Conservation (phyloP, 2,113 vertebrate genomes). For the Bungarus multicinctus region DNA sequence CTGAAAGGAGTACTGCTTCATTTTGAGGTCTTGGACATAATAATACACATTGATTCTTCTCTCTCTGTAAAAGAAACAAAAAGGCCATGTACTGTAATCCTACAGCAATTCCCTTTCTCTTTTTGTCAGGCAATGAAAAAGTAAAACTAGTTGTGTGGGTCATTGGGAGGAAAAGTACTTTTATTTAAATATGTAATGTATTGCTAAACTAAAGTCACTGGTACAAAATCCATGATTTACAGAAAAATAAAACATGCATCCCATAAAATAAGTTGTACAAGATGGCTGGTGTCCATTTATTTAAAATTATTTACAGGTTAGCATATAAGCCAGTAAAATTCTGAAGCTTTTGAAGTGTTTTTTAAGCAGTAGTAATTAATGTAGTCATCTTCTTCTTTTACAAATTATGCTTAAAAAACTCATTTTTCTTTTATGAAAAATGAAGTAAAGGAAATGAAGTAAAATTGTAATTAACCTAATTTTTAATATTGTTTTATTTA, state of each 20-base stretch:
- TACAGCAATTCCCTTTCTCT: no score
- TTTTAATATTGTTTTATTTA: background rate
- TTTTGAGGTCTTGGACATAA: background rate
- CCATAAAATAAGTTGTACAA: background rate
- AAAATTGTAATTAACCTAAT: background rate
- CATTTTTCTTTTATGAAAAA: background rate
- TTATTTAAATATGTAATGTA: background rate
- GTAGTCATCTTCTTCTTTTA: background rate
- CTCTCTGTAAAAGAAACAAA: background rate
- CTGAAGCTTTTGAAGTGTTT: background rate
- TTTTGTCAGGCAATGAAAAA: background rate
- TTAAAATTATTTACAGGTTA: background rate
- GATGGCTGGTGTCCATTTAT: background rate
- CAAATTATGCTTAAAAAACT: background rate
- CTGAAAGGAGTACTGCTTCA: background rate
- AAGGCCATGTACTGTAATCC: no score
- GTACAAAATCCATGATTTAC: background rate
- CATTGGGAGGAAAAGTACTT: background rate
- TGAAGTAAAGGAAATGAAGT: background rate
- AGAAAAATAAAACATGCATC: background rate
- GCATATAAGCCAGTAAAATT: background rate
- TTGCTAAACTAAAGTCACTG: background rate
- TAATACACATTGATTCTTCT: background rate
- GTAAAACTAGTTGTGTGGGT: background rate
- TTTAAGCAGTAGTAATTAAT: background rate